Conservation (phyloP, 2,797 vertebrate species). For the Sebastes matsubarae region DNA sequence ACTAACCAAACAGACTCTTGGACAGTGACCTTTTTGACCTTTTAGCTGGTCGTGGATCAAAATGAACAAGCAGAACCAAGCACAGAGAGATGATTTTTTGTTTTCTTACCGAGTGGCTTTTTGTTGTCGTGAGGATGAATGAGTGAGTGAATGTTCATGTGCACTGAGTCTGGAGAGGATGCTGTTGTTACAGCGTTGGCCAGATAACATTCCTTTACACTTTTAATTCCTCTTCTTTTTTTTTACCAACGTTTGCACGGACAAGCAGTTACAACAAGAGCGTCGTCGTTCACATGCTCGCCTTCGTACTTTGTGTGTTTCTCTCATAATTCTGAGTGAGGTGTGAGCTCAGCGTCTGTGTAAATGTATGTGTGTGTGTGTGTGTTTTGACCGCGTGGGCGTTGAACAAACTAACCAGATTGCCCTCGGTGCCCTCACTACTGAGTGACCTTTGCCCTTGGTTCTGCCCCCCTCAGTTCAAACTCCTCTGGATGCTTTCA, state of each 20-base stretch:
- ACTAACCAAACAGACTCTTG: constrained; percentile 44
- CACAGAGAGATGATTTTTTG: constrained; percentile 45
- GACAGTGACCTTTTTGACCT: constrained; percentile 41
- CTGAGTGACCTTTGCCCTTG: constrained; percentile 54
- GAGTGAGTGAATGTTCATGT: constrained; percentile 50
- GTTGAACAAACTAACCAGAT: constrained; percentile 25
- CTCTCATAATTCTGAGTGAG: not conserved
- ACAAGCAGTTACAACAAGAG: not conserved
- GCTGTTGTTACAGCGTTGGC: not conserved
- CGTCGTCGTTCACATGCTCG: not conserved
- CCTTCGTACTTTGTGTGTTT: not conserved
- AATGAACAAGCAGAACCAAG: constrained; percentile 55
- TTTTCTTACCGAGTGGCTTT: constrained; percentile 16
- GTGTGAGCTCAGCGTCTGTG: not conserved
- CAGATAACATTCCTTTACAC: constrained; percentile 26
- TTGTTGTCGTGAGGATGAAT: constrained; percentile 50
- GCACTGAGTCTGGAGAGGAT: constrained; percentile 24
- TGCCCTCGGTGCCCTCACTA: constrained; percentile 42
- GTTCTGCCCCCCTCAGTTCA: constrained; percentile 36
- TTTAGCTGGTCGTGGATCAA: constrained; percentile 26
- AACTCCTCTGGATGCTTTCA: constrained; percentile 31
- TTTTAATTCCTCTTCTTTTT: constrained; percentile 8
- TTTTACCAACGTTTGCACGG: not conserved
- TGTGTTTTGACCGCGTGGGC: constrained; percentile 19
- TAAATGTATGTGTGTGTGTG: constrained; percentile 6